These are phyloP conservation scores for Sebastes hopkinsi DNA, from an alignment of 2,797 vertebrate species.

Conservation along the genomic window DNA sequence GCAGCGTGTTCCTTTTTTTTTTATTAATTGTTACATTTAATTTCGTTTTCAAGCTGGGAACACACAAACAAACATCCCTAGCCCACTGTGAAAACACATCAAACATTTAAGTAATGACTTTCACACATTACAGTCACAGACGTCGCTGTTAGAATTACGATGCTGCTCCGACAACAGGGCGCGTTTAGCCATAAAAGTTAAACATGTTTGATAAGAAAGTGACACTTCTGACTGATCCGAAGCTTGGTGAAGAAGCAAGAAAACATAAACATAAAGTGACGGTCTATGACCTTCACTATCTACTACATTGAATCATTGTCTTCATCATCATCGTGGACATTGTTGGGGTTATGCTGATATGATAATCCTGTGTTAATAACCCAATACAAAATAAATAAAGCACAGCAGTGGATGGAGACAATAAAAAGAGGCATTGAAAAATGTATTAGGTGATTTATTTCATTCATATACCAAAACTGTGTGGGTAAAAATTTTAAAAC, in stretches of 20 bases:
- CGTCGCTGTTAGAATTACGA: neutral
- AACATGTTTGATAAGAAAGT: neutral
- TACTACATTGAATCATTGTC: neutral
- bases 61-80: slow-evolving; percentile 4
- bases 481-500: slow-evolving; percentile 4
- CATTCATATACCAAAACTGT: slow-evolving; percentile 15
- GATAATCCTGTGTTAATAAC: neutral
- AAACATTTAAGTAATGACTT: slow-evolving; percentile 13
- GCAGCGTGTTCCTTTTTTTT: slow-evolving; percentile 1
- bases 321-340: neutral
- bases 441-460: slow-evolving; percentile 28
- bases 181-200: neutral
- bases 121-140: slow-evolving; percentile 3
- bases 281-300: neutral
- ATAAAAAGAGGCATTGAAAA: neutral
- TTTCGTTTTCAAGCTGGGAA: slow-evolving; percentile 8
- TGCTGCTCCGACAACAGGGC: neutral
- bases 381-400: neutral
- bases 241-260: neutral
- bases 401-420: neutral
- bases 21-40: slow-evolving; percentile 10
- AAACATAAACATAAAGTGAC: neutral
- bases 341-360: neutral
- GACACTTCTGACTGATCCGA: neutral
- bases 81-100: slow-evolving; percentile 10